Base-by-base conservation (phyloP, 2,888 invertebrate genomes). In the Scaptomyza cyrtandrae region DNA sequence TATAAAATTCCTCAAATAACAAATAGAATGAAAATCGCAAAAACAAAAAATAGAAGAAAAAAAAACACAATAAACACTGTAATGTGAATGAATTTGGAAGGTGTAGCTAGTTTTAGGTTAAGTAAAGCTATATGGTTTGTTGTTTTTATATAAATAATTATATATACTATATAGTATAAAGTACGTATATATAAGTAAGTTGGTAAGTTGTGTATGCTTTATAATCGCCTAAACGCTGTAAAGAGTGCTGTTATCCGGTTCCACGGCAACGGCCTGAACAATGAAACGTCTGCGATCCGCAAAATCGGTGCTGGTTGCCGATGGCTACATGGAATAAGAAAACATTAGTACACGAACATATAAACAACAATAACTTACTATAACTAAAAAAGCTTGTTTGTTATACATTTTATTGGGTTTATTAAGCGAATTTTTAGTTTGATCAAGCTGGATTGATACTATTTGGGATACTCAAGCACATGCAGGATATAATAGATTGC, bases 241-340 rank as follows among this genome's bases (percentile, higher is more conserved):
- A 31, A 90, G 70, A 60, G 91, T 91, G 76, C 78, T 90, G 68
- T 91, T 91, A 68, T 89, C 90, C 58, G 86, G 76, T 49, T 91
- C 90, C 59, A 92, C 86, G 68, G 89, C 81, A 49, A 91, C 86
- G 37, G 92, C 90, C 74, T 90, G 91, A 13, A 92, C 74, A 58
- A 92, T 91, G 71, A 90, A 91, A 63, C 90, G 90, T 60, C 86
- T 84, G 52, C 92, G 91, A 75, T 91, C 90, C 52, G 52, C 58
- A 6, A 71, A 35, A 35, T 66, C 57, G 45, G 61, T 66, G 35
- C 63, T 67, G 31, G 74, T 53, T 45, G 67, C 50, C 48, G 64
- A 44, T 14, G 78, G 88, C 88, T 88, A 59, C 3, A 41, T 57
- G 7, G 16, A 6, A 41, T 6, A 39, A 39, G n/a, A 49, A 41